These are phyloP conservation scores for Melanogrammus aeglefinus DNA, from an alignment of 2,797 vertebrate genomes.

Conservation along the genomic window DNA sequence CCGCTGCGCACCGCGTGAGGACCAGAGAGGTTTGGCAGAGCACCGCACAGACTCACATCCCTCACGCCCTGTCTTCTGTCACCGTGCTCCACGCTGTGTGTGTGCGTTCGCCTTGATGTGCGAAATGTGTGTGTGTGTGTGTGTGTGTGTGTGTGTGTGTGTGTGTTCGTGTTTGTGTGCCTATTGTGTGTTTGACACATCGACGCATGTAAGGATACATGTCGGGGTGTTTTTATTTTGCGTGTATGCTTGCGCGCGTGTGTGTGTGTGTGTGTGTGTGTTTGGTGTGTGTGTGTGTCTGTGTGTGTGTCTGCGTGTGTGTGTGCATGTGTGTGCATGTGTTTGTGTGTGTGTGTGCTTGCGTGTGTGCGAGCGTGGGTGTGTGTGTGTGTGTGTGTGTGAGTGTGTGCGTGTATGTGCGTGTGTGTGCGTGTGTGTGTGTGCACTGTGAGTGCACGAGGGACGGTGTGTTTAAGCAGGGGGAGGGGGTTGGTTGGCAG, in stretches of 20 bases:
- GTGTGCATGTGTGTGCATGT: neutral
- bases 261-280: slow-evolving; percentile 14
- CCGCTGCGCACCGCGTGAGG: too few species aligned
- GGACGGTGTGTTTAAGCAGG: slow-evolving; percentile 47
- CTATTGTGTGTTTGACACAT: too few species aligned
- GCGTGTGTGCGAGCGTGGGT: neutral
- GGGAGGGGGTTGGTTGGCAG: slow-evolving; percentile 73
- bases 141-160: too few species aligned
- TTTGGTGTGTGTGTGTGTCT: slow-evolving; percentile 12
- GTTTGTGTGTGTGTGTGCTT: neutral
- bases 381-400: neutral
- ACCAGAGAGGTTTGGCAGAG: too few species aligned
- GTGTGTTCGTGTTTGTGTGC: too few species aligned
- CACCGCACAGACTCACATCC: too few species aligned
- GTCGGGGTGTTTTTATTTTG: neutral
- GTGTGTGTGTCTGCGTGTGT: neutral
- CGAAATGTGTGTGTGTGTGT: too few species aligned
- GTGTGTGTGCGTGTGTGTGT: neutral
- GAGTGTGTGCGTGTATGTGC: neutral
- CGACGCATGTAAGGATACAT: neutral
- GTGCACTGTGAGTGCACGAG: neutral
- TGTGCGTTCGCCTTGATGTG: too few species aligned
- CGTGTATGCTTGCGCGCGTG: neutral
- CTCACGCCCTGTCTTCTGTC: too few species aligned
- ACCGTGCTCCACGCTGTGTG: too few species aligned